Conservation (phyloP, 2,113 vertebrate species). For the Cyanoramphus novaezelandiae region DNA sequence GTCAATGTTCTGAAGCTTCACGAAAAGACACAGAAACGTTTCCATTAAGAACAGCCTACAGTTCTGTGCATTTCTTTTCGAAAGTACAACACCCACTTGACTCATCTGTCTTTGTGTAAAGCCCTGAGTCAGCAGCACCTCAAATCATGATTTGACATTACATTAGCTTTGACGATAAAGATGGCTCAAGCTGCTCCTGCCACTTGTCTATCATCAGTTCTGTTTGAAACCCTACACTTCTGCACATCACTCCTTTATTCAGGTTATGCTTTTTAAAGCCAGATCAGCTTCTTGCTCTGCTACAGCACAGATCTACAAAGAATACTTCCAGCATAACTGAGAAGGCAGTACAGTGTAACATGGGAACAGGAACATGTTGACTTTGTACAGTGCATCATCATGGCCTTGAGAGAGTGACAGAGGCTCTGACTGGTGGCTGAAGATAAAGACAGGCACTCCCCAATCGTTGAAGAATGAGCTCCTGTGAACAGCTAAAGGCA, state of each 20-base stretch:
- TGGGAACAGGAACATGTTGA: not conserved
- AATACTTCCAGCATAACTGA: not conserved
- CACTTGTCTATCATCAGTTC: not conserved
- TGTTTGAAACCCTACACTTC: not conserved
- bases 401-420: not conserved
- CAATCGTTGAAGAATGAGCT: not conserved
- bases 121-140: slow-evolving; percentile 54
- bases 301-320: not conserved
- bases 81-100: slow-evolving; percentile 36
- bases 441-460: not conserved
- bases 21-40: not conserved
- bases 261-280: slow-evolving; percentile 3
- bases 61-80: not conserved
- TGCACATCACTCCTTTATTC: not conserved
- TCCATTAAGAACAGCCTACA: not conserved
- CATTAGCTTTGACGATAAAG: not conserved
- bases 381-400: not conserved
- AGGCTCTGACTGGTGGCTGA: not conserved
- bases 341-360: not conserved
- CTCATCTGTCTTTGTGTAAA: slow-evolving; percentile 45
- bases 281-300: slow-evolving; percentile 4
- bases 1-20: not conserved
- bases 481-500: not conserved
- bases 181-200: not conserved
- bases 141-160: slow-evolving; percentile 33